These are phyloP conservation scores for Lamellibrachia luymesi DNA, from an alignment of 1,140 invertebrate species.

Conservation along the genomic window DNA sequence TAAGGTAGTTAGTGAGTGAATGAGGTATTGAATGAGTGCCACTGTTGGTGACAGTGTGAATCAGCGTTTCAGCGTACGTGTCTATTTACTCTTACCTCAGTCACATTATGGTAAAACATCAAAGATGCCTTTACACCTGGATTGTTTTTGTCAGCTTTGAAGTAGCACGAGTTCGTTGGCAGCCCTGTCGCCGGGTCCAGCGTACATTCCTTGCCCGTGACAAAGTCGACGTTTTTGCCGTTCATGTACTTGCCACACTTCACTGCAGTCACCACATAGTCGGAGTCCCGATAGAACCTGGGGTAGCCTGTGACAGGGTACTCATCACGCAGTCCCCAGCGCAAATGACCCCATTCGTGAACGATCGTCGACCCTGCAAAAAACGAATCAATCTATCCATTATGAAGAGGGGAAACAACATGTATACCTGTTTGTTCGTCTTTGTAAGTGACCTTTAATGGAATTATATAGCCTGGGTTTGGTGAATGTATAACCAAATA, in stretches of 20 bases:
- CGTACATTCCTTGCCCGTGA: neutral
- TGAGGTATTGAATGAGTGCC: too few species aligned
- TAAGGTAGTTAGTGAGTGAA: too few species aligned
- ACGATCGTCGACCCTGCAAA: neutral
- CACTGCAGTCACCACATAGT: neutral
- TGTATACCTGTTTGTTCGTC: too few species aligned
- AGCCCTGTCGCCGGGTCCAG: neutral
- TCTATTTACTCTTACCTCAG: neutral
- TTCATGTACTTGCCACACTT: neutral
- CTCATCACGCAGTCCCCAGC: neutral
- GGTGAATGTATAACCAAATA: too few species aligned
- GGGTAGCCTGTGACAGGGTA: neutral
- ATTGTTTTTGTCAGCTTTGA: neutral
- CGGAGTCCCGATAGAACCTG: neutral
- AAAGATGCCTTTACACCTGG: neutral
- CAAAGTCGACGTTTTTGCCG: neutral
- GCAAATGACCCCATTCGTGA: neutral
- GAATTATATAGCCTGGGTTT: too few species aligned
- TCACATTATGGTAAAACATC: neutral
- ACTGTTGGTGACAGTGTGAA: too few species aligned
- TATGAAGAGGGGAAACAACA: too few species aligned
- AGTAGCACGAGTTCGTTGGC: neutral
- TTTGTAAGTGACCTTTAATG: too few species aligned
- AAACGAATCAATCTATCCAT: neutral
- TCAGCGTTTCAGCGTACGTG: too few species aligned